Evolutionary conservation across 1,140 invertebrate species (phyloP).

Genomic region (Brachionus plicatilis): DNA sequence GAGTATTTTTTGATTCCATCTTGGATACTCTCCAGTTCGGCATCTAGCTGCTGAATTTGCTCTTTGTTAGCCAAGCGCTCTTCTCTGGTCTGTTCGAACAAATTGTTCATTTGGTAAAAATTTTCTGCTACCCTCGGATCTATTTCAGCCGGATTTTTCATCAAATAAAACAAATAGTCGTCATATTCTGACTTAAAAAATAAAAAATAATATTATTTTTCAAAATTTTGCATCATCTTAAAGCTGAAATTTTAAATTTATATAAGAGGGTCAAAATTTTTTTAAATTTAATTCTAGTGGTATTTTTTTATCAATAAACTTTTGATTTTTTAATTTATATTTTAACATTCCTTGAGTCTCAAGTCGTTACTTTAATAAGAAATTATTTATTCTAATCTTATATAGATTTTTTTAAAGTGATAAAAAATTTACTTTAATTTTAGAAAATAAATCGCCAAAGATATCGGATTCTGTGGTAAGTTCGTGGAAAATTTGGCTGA

Average conservation of each 20-base stretch:
- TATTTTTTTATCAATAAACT: too few relatives aligned
- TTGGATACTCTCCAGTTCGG: not conserved
- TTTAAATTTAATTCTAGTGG: too few relatives aligned
- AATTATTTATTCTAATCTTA: too few relatives aligned
- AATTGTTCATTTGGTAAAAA: not conserved
- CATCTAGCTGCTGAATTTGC: not conserved
- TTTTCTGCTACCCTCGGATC: not conserved
- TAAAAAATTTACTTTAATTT: not conserved
- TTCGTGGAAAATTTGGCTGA: not conserved
- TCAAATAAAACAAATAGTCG: constrained; percentile 34
- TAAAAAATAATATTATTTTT: too few relatives aligned
- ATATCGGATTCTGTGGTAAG: not conserved
- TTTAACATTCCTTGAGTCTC: too few relatives aligned
- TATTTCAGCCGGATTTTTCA: not conserved
- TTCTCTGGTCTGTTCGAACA: not conserved
- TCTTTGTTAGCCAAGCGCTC: not conserved
- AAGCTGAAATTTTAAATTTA: too few relatives aligned
- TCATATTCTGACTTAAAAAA: constrained; percentile 4
- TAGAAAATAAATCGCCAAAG: not conserved
- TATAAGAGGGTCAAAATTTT: too few relatives aligned
- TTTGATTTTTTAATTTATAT: too few relatives aligned
- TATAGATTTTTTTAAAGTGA: not conserved
- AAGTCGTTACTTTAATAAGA: too few relatives aligned
- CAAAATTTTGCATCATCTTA: not conserved
- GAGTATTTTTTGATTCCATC: not conserved